phyloP scores from a whole-genome alignment of 2,113 vertebrate species.

The Spheniscus mendiculus region DNA sequence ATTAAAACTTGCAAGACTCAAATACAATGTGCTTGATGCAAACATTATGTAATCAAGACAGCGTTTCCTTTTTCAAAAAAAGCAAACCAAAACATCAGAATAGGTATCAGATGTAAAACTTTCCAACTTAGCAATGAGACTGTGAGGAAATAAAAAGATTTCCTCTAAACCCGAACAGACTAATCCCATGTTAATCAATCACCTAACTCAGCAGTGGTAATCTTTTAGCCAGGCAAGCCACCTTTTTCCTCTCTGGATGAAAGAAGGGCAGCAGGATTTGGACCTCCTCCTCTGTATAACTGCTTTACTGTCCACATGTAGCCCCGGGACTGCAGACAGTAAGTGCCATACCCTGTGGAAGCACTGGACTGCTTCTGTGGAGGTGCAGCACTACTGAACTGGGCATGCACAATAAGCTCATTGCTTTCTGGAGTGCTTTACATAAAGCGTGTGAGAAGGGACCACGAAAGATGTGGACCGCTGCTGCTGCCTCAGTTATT shows the following conservation, averaged over 20 bases:
- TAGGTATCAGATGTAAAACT: neutral
- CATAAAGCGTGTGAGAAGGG: fast-evolving
- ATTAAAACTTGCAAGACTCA: neutral
- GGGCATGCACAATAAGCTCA: fast-evolving
- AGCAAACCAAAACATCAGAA: neutral
- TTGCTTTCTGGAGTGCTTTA: neutral
- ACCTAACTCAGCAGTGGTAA: neutral
- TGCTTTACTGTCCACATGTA: fast-evolving
- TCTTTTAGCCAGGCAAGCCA: neutral
- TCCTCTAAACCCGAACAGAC: neutral
- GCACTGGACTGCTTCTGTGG: neutral
- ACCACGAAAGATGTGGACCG: neutral
- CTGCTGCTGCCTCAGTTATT: neutral
- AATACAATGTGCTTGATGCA: neutral
- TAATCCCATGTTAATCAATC: neutral
- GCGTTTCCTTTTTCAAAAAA: neutral
- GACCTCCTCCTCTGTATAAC: neutral
- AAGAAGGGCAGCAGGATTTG: neutral
- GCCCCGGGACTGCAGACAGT: neutral
- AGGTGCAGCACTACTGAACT: neutral
- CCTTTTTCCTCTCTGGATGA: neutral
- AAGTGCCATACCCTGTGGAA: neutral
- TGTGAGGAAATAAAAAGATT: neutral
- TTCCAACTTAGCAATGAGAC: neutral
- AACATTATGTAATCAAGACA: neutral